A percentile compares a stretch with the other conserved stretches of the same genome.
Evolutionary conservation across 2,113 vertebrate genomes (phyloP).

Genomic region (Calidris pygmaea): DNA sequence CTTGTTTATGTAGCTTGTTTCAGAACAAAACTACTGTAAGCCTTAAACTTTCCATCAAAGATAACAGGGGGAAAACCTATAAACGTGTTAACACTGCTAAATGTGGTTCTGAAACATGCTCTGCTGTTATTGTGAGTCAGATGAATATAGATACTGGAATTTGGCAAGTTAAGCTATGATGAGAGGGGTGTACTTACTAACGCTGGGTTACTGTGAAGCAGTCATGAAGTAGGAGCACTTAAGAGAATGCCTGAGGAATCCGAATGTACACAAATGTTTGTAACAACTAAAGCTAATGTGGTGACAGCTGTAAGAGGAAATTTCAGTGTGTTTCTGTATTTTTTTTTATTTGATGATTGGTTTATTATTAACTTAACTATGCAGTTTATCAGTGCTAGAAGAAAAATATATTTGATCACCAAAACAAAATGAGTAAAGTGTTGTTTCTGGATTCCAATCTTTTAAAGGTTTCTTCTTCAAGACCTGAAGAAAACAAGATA

Average conservation of each 20-base stretch:
- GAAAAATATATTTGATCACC: neutral
- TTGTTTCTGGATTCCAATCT: conserved; percentile 23
- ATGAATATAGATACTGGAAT: neutral
- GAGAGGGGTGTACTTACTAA: neutral
- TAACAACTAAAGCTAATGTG: neutral
- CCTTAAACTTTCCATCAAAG: neutral
- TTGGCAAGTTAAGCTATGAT: neutral
- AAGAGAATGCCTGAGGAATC: neutral
- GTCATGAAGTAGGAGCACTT: neutral
- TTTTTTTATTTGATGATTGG: neutral
- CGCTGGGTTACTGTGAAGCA: neutral
- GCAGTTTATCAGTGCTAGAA: neutral
- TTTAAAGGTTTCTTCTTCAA: conserved; percentile 87
- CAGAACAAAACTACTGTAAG: neutral
- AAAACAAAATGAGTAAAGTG: neutral
- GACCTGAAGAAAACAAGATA: conserved; percentile 91
- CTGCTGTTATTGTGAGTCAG: neutral
- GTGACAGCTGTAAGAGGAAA: neutral
- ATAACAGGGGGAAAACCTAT: neutral
- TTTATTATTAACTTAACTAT: neutral
- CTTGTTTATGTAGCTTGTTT: neutral
- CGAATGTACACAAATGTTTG: neutral
- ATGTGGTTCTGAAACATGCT: neutral
- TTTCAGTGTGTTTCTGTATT: neutral
- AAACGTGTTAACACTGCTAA: neutral